phyloP scores from a whole-genome alignment of 2,113 vertebrate genomes.

The Lagopus muta region DNA sequence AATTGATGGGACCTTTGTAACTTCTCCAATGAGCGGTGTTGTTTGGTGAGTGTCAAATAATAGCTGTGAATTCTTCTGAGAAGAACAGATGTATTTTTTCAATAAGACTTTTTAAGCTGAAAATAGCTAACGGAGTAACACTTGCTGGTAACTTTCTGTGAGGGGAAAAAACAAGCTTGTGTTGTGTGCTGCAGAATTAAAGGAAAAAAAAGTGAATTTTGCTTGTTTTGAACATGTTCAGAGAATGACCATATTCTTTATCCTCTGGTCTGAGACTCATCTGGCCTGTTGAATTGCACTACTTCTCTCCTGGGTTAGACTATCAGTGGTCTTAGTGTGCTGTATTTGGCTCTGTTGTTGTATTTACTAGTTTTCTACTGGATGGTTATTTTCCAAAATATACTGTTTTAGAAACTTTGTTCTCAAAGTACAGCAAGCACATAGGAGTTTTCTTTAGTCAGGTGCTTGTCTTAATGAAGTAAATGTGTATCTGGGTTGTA shows the following conservation, averaged over 20 bases:
- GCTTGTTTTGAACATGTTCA: not conserved
- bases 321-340: not conserved
- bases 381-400: not conserved
- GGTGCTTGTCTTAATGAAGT: not conserved
- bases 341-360: not conserved
- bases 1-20: not conserved
- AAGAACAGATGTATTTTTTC: not conserved
- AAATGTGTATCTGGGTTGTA: not conserved
- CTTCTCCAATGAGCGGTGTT: not conserved
- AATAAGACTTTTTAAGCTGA: not conserved
- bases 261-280: rapidly evolving
- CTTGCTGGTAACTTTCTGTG: not conserved
- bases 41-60: not conserved
- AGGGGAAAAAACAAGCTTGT: not conserved
- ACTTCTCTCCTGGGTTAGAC: not conserved
- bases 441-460: not conserved
- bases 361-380: not conserved
- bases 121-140: not conserved
- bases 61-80: not conserved
- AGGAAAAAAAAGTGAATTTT: rapidly evolving
- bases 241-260: not conserved
- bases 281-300: not conserved
- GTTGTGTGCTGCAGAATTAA: not conserved
- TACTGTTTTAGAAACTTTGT: not conserved
- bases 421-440: not conserved